Evolutionary conservation across 37 sponge, comb jelly and placozoan genomes (phyloP).

Genomic region (Halisarca cf. caerulea): DNA sequence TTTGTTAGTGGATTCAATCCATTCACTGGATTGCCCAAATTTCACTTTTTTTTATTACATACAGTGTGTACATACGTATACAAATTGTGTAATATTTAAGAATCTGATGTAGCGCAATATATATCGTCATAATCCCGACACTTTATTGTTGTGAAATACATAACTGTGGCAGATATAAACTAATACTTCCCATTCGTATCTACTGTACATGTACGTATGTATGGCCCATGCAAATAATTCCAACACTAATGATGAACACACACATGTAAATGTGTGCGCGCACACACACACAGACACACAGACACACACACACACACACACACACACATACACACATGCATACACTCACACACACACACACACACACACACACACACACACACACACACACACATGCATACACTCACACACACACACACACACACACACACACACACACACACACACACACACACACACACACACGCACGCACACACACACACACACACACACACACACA

Average conservation of each 20-base stretch:
- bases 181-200: too few relatives aligned
- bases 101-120: too few relatives aligned
- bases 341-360: constrained; percentile 1
- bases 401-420: constrained; percentile 18
- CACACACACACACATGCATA: constrained; percentile 7
- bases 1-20: too few relatives aligned
- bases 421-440: constrained; percentile 34
- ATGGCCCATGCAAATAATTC: too few relatives aligned
- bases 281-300: background rate
- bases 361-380: background rate
- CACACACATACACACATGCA: constrained; percentile 3
- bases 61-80: too few relatives aligned
- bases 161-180: too few relatives aligned
- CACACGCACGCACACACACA: constrained; percentile 56
- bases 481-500: constrained; percentile 56
- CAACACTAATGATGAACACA: background rate
- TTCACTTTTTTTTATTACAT: too few relatives aligned
- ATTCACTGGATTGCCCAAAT: too few relatives aligned
- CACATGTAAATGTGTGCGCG: background rate
- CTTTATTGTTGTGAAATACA: too few relatives aligned
- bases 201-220: too few relatives aligned
- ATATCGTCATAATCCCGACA: too few relatives aligned
- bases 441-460: constrained; percentile 62
- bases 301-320: background rate
- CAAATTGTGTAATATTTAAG: too few relatives aligned